Evolutionary conservation across 2,113 vertebrate species (phyloP), one percentile per base, ranked within the genome.

Genomic region (Numenius arquata): DNA sequence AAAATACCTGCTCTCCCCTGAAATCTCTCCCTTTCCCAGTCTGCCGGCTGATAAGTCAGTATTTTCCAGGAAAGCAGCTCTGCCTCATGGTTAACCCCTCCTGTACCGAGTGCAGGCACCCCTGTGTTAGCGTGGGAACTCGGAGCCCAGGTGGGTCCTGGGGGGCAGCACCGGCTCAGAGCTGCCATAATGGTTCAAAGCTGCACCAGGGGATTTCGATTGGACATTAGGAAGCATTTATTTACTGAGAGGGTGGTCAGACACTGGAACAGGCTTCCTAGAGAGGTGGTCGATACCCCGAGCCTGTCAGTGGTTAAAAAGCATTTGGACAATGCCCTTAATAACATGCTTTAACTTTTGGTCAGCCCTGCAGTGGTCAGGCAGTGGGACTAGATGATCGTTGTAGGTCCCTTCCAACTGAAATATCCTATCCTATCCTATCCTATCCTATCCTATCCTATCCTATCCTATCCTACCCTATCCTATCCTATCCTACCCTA

Each of bases 81-180:
- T 92, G 77, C 20, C 20, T 48, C 5, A 0, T 26, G 67, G 68
- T 97, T 93, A 95, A 96, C 89, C 84, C 94, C 27, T 93, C 19
- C 50, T 14, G 50, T 0, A 11, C 83, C 4, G 2, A 26, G 55
- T 1, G 1, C 7, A 4, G 62, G 52, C 30, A 72, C 3, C 32
- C 53, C 48, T 0, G 6, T 23, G 73, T 87, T 52, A 14, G 15
- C 0, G 41, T 6, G 2, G 66, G 58, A 56, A 12, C 50, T 76
- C 3, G 0, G 70, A 90, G 74, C 36, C 17, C 52, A 8, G 74
- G 21, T 4, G 63, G 30, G 41, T 77, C 66, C 40, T 0, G 8
- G 36, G 26, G 22, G 23, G 59, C 41, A 66, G 67, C 58, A 17
- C 20, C 1, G 1, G 20, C 17, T 52, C 3, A 3, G 21, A 87